Percentiles rank a stretch among this genome's conserved stretches.
Evolutionary conservation across 92 coral and sea anemone genomes (phyloP).

Genomic region (Epizoanthus fatuus): DNA sequence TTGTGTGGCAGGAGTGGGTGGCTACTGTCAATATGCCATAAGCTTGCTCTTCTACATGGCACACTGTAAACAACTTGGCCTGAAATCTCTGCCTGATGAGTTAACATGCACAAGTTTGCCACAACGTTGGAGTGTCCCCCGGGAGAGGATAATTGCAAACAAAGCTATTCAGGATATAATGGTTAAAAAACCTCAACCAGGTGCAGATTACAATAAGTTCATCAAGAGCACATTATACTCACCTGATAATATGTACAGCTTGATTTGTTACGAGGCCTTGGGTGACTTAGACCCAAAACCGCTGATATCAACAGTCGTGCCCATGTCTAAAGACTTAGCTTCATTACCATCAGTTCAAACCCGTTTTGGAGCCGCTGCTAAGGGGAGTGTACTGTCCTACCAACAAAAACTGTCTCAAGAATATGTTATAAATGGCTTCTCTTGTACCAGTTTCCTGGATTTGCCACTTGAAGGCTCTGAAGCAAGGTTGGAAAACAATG

Average conservation of each 20-base stretch:
- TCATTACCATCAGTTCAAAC: slow-evolving; percentile 13
- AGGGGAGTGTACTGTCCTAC: slow-evolving; percentile 64
- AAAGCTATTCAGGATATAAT: slow-evolving; percentile 37
- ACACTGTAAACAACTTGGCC: slow-evolving; percentile 67
- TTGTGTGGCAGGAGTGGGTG: slow-evolving; percentile 43
- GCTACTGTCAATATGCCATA: slow-evolving; percentile 62
- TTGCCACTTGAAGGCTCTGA: slow-evolving; percentile 49
- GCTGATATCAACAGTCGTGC: slow-evolving; percentile 29
- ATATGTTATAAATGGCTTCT: slow-evolving; percentile 69
- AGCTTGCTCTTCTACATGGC: slow-evolving; percentile 66
- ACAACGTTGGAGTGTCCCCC: slow-evolving; percentile 73
- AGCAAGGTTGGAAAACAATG: slow-evolving; percentile 41
- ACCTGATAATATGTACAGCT: slow-evolving; percentile 46
- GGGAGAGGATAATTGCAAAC: slow-evolving; percentile 24
- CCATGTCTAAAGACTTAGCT: slow-evolving; percentile 7
- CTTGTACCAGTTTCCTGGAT: slow-evolving; percentile 33
- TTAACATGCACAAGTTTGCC: slow-evolving; percentile 71
- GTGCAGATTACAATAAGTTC: slow-evolving; percentile 61
- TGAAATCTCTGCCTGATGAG: slow-evolving; percentile 63
- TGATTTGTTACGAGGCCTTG: slow-evolving; percentile 33
- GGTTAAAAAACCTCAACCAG: slow-evolving; percentile 70
- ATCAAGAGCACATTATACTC: slow-evolving; percentile 65
- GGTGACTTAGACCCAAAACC: slow-evolving; percentile 34
- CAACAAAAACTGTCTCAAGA: slow-evolving; percentile 71
- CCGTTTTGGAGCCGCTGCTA: slow-evolving; percentile 58